Evolutionary conservation across 2,113 vertebrate species (phyloP), one percentile per base, ranked within the genome.

Genomic region (Egretta garzetta): DNA sequence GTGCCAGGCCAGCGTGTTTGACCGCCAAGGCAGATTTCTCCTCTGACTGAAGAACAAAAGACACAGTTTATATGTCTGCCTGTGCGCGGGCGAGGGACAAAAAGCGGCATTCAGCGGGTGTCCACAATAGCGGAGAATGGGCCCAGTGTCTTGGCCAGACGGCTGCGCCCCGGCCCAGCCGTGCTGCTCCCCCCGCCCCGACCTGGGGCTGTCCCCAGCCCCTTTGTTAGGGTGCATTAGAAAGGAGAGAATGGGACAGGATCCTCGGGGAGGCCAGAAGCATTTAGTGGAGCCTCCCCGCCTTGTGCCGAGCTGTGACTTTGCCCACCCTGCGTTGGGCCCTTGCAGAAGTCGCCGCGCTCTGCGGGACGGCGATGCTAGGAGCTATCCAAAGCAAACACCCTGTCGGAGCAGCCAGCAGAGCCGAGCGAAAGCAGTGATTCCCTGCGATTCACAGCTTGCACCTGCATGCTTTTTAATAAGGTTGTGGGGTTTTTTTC

Each of bases 271-370:
- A 62, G 32, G 39, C 50, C 10, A 7, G 23, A 18, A 27, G 4
- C 6, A 2, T 21, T 8, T 3, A 37, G 49, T 18, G 1, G 53
- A 12, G 13, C 5, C 9, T 33, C 10, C 11, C 30, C 1, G 26
- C 76, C 9, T 22, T 2, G 22, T 22, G 45, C 70, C 3, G 2
- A 28, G 52, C 43, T 8, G 66, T 5, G 41, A 2, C 33, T 10
- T 24, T 2, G 27, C 2, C n/a, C n/a, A n/a, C n/a, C 5, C 37
- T 26, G 5, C 8, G n/a, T n/a, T n/a, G n/a, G n/a, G n/a, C n/a
- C n/a, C 28, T 22, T 3, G 47, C 47, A 8, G 35, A 28, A 47
- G 47, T 3, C 1, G 6, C 4, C 1, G 5, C 4, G 27, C 56
- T 49, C 32, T 4, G 53, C 18, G 9, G 43, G 39, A 5, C 2